Conservation (phyloP, 2,888 invertebrate genomes). For the Branchellion lobata region DNA sequence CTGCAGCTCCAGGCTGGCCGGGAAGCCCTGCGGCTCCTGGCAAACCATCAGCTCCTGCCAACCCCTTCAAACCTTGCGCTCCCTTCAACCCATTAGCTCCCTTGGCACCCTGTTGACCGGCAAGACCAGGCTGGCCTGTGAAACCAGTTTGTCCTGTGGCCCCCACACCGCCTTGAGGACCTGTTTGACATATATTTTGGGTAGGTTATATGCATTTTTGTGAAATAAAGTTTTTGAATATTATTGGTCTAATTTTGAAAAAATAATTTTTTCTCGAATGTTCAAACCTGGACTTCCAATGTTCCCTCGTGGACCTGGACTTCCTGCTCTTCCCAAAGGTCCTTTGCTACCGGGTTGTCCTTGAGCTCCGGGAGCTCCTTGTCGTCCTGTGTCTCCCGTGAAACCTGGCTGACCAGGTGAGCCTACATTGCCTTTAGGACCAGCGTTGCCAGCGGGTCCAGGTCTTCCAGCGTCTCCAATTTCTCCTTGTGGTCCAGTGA, state of each 20-base stretch:
- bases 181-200: neutral
- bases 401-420: constrained; percentile 14
- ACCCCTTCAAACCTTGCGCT: constrained; percentile 18
- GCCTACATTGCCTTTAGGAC: constrained; percentile 5
- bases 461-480: neutral
- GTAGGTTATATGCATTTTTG: constrained; percentile 21
- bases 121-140: constrained; percentile 10
- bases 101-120: neutral
- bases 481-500: constrained; percentile 2
- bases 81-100: constrained; percentile 19
- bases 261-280: neutral
- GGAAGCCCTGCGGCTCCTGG: constrained; percentile 18
- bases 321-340: constrained; percentile 40
- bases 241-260: neutral
- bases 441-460: constrained; percentile 31
- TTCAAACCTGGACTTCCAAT: constrained; percentile 27
- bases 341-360: constrained; percentile 26
- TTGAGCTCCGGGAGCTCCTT: neutral
- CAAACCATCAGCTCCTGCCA: neutral
- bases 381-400: constrained; percentile 22
- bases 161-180: constrained; percentile 7
- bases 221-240: neutral
- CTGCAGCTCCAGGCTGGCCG: constrained; percentile 1
- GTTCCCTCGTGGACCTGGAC: constrained; percentile 19
- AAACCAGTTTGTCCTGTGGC: neutral